Evolutionary conservation across 92 coral and sea anemone genomes (phyloP).

Genomic region (Paragorgia papillata): DNA sequence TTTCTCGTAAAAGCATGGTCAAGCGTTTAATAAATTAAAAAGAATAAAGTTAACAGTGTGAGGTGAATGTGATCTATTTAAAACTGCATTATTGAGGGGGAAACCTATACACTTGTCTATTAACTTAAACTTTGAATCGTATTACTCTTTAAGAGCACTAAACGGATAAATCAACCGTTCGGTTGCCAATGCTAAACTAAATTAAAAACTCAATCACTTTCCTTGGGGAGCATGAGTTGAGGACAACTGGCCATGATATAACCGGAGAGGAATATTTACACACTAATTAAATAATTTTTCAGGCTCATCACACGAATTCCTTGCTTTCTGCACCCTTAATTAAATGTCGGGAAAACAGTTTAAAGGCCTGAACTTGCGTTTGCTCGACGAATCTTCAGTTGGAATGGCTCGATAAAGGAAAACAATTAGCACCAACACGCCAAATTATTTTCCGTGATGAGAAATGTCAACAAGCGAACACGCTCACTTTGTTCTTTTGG

Average conservation of each 20-base stretch:
- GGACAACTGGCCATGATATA: neutral
- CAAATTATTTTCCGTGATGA: conserved; percentile 33
- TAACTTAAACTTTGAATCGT: conserved; percentile 4
- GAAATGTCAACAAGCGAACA: conserved; percentile 36
- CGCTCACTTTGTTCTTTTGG: neutral
- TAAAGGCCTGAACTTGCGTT: neutral
- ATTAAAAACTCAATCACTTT: too few species aligned
- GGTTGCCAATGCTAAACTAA: too few species aligned
- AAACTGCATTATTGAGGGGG: conserved; percentile 31
- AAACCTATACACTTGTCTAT: conserved; percentile 15
- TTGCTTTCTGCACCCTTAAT: conserved; percentile 30
- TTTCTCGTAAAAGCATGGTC: too few species aligned
- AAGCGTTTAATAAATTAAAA: conserved; percentile 31
- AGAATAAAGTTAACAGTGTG: conserved; percentile 44
- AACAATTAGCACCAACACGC: conserved; percentile 47
- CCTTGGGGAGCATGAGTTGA: too few species aligned
- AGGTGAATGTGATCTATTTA: conserved; percentile 34
- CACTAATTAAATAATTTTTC: conserved; percentile 17
- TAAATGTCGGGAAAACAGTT: conserved; percentile 24
- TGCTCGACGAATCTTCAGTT: conserved; percentile 15
- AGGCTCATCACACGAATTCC: conserved; percentile 4
- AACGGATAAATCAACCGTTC: neutral
- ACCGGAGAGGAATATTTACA: conserved; percentile 6
- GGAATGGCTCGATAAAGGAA: conserved; percentile 23
- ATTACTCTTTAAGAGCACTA: conserved; percentile 22